These are phyloP conservation scores for Neolamprologus cancellatus DNA, from an alignment of 2,113 vertebrate genomes.

Conservation along the genomic window DNA sequence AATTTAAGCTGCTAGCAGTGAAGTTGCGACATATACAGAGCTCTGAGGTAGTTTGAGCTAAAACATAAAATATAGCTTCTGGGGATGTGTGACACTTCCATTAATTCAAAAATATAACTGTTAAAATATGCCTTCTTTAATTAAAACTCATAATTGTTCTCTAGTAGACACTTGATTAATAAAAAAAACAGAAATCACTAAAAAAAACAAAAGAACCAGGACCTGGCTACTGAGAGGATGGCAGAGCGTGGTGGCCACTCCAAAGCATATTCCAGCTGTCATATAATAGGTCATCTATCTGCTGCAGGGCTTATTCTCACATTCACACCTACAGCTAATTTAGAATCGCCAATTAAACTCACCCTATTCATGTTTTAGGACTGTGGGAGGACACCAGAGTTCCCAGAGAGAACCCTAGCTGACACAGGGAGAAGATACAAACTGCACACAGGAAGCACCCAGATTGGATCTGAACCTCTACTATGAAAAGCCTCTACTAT, in stretches of 20 bases:
- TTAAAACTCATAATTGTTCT: neutral
- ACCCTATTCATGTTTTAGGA: neutral
- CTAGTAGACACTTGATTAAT: neutral
- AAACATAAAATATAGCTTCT: neutral
- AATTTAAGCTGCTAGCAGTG: neutral
- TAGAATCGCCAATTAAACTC: neutral
- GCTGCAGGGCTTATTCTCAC: neutral
- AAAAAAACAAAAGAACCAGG: neutral
- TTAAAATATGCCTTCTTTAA: neutral
- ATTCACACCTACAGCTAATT: neutral
- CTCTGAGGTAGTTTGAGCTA: neutral
- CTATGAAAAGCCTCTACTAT: neutral
- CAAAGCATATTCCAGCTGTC: neutral
- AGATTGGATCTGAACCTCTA: neutral
- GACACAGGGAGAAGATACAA: neutral
- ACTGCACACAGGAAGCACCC: neutral
- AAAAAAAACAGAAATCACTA: fast-evolving
- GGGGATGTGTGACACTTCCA: neutral
- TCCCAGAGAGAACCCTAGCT: neutral
- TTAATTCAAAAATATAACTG: neutral
- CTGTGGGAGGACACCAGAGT: neutral
- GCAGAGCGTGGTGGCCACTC: neutral
- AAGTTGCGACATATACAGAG: neutral
- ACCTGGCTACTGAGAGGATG: neutral
- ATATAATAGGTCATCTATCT: neutral